Conservation (phyloP, 2,888 invertebrate genomes). For the Ypsolopha scabrella region DNA sequence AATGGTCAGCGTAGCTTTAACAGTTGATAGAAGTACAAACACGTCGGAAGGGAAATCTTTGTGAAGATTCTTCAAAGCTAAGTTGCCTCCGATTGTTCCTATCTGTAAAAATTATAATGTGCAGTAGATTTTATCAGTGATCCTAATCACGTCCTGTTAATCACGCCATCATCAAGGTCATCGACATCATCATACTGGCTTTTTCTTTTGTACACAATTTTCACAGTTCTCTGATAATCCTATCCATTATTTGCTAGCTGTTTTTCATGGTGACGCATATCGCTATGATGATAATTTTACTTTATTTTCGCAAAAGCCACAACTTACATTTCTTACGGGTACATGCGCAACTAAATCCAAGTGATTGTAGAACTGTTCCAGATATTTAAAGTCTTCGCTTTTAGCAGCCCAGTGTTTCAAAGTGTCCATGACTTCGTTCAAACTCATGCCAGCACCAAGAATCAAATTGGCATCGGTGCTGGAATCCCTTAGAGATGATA, state of each 20-base stretch:
- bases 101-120: conserved; percentile 47
- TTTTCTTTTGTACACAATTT: no score
- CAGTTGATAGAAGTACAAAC: conserved; percentile 73
- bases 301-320: background rate
- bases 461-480: conserved; percentile 47
- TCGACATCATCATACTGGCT: no score
- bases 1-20: conserved; percentile 65
- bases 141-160: no score
- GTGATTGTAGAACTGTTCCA: conserved; percentile 71
- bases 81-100: conserved; percentile 80
- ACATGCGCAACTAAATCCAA: conserved; percentile 77
- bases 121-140: no score
- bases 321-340: conserved; percentile 79
- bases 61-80: conserved; percentile 73
- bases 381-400: conserved; percentile 68
- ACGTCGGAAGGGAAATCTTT: conserved; percentile 81
- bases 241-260: no score
- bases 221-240: no score
- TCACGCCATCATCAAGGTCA: no score
- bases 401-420: conserved; percentile 23
- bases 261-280: no score
- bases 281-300: background rate
- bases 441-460: conserved; percentile 69
- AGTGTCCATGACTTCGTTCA: conserved; percentile 62
- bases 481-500: conserved; percentile 57